Evolutionary conservation across 2,888 invertebrate species (phyloP).

Genomic region (Caradrina clavipalpis): DNA sequence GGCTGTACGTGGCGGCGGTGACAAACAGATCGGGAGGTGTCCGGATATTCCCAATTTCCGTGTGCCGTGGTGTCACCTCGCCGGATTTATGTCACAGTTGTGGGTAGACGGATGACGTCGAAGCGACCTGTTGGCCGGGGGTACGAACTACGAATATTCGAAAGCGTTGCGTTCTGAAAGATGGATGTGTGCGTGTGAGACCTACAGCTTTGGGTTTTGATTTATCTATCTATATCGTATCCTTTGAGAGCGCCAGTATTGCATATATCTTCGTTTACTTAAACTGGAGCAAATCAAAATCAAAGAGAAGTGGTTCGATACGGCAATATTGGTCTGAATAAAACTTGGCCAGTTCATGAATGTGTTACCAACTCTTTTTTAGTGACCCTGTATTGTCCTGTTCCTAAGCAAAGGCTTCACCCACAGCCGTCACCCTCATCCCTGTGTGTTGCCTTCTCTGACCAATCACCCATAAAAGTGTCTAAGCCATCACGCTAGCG

Average conservation of each 20-base stretch:
- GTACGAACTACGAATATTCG: conserved; percentile 57
- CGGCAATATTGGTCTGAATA: no score
- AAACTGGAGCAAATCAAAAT: no score
- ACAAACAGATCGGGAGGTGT: conserved; percentile 75
- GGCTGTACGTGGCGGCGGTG: conserved; percentile 71
- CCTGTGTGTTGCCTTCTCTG: no score
- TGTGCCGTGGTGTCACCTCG: conserved; percentile 70
- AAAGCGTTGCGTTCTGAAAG: conserved; percentile 31
- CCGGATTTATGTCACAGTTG: conserved; percentile 73
- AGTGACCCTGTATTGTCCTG: no score
- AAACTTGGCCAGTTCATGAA: no score
- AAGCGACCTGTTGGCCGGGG: conserved; percentile 67
- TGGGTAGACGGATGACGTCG: conserved; percentile 64
- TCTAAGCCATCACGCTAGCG: no score
- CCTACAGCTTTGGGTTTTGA: conserved; percentile 29
- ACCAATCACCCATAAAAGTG: no score
- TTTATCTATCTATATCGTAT: conserved; percentile 19
- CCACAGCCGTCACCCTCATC: no score
- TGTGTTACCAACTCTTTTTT: no score
- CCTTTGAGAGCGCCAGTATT: conserved; percentile 13
- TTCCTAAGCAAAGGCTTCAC: no score
- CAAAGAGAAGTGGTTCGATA: no score
- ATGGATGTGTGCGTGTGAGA: conserved; percentile 32
- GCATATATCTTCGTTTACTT: neutral
- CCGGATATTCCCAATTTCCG: conserved; percentile 85